Evolutionary conservation across 2,888 invertebrate species (phyloP).

Genomic region (Diarsia dahlii): DNA sequence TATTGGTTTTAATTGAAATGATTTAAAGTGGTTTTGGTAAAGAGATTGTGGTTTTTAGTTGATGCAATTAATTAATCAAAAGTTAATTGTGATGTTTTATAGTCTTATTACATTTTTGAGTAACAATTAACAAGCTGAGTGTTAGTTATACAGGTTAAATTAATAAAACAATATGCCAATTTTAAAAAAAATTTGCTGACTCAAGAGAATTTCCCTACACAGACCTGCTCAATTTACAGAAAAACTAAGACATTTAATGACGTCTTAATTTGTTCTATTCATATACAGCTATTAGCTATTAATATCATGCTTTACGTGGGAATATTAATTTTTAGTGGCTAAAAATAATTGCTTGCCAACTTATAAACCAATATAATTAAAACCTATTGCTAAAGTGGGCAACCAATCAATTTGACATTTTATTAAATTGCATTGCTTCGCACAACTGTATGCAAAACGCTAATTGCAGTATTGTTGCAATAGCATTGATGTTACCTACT

Average conservation of each 20-base stretch:
- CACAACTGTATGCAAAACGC: slow-evolving; percentile 8
- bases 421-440: slow-evolving; percentile 31
- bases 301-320: too few species aligned
- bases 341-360: background rate
- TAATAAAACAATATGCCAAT: background rate
- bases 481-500: slow-evolving; percentile 15
- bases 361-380: background rate
- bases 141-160: background rate
- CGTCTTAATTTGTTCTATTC: background rate
- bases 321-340: background rate
- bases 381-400: slow-evolving; percentile 29
- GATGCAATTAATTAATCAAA: background rate
- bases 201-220: background rate
- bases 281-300: too few species aligned
- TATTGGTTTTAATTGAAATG: slow-evolving; percentile 23
- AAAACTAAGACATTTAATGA: background rate
- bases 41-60: background rate
- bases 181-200: background rate
- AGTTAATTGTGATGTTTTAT: slow-evolving; percentile 10
- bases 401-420: slow-evolving; percentile 52
- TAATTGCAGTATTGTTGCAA: slow-evolving; percentile 51
- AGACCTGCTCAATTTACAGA: background rate
- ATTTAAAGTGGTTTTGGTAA: slow-evolving; percentile 8
- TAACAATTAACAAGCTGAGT: background rate
- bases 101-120: background rate